Conservation (phyloP, 30 jellyfish, hydroid and myxozoan genomes). For the Chironex yamaguchii region DNA sequence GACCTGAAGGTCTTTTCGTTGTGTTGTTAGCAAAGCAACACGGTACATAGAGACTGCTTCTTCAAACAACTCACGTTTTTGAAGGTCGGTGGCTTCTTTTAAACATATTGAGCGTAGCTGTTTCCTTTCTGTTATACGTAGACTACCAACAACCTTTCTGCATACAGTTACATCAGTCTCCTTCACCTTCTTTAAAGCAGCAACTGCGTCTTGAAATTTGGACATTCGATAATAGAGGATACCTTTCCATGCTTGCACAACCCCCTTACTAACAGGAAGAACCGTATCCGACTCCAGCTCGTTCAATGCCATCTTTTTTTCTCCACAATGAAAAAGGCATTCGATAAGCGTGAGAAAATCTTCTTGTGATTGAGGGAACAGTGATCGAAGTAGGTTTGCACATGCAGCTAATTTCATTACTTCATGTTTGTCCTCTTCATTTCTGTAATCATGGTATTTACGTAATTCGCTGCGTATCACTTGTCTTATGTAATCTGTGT, state of each 20-base stretch:
- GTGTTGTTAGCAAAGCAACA: constrained; percentile 57
- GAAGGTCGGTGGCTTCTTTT: constrained; percentile 35
- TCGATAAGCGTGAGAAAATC: constrained; percentile 21
- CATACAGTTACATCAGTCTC: constrained; percentile 16
- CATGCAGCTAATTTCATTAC: constrained; percentile 15
- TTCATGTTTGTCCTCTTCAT: neutral
- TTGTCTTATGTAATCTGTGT: constrained; percentile 33
- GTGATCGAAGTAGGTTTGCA: constrained; percentile 33
- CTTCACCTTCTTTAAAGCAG: neutral
- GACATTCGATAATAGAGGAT: constrained; percentile 30
- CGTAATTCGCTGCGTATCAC: constrained; percentile 11
- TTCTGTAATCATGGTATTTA: neutral
- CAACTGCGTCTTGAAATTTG: constrained; percentile 29
- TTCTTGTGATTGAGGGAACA: constrained; percentile 21
- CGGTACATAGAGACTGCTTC: constrained; percentile 63
- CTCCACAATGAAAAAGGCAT: constrained; percentile 39
- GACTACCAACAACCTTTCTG: constrained; percentile 7
- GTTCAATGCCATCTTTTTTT: constrained; percentile 37
- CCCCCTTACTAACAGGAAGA: constrained; percentile 3
- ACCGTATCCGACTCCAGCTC: constrained; percentile 40
- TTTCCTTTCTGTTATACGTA: constrained; percentile 51
- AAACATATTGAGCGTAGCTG: constrained; percentile 30
- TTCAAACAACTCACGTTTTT: constrained; percentile 39
- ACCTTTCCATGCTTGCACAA: constrained; percentile 40
- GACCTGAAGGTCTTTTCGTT: constrained; percentile 47